These are phyloP conservation scores for Spinus olivaceus DNA, from an alignment of 2,797 vertebrate genomes.

Conservation along the genomic window DNA sequence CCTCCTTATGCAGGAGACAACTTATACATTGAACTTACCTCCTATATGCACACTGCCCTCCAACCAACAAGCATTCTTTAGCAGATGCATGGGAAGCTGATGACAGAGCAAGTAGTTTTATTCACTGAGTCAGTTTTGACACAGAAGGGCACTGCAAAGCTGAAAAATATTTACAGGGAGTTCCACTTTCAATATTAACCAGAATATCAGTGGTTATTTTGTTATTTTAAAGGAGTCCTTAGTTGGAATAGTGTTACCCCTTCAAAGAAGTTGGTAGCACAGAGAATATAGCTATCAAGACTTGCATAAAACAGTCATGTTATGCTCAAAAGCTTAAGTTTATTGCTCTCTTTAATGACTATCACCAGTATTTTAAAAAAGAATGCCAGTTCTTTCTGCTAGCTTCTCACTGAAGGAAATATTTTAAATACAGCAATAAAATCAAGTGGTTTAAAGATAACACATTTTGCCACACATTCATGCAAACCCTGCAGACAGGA, in stretches of 20 bases:
- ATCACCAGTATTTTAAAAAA: conserved; percentile 74
- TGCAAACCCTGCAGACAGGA: conserved; percentile 72
- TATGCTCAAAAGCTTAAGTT: conserved; percentile 79
- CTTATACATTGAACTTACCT: background rate
- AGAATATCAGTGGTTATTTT: background rate
- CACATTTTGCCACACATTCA: conserved; percentile 72
- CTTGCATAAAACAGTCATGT: conserved; percentile 65
- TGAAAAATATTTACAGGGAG: conserved; percentile 23
- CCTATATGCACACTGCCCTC: background rate
- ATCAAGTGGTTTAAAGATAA: conserved; percentile 75
- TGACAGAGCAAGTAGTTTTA: conserved; percentile 18
- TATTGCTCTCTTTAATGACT: conserved; percentile 81
- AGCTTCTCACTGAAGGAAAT: conserved; percentile 73
- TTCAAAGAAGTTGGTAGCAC: background rate
- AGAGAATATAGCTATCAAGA: background rate
- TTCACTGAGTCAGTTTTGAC: conserved; percentile 8
- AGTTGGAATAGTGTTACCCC: background rate
- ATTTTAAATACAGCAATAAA: conserved; percentile 80
- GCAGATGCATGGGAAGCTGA: background rate
- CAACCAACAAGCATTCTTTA: background rate
- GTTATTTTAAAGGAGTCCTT: background rate
- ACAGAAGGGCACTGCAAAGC: background rate
- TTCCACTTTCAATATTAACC: background rate
- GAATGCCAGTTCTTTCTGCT: conserved; percentile 70
- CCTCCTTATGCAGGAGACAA: background rate